Evolutionary conservation across 2,113 vertebrate species (phyloP), one percentile per base, ranked within the genome.

Genomic region (Gopherus evgoodei): DNA sequence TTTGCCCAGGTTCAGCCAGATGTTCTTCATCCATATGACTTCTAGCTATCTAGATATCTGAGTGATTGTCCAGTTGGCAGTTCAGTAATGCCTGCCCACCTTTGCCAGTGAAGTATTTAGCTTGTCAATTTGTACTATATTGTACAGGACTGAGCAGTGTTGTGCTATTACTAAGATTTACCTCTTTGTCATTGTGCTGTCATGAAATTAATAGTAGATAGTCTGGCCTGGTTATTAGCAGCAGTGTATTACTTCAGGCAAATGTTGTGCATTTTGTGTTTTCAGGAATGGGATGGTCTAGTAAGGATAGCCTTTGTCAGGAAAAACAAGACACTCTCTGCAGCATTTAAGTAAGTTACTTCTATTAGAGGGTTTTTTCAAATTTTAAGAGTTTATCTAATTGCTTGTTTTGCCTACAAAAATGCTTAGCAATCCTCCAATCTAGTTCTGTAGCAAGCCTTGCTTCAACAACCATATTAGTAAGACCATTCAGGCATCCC

Each of bases 261-360:
- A 95, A 87, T 85, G 76, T 25, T 91, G 82, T 79, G 24, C 10
- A 72, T 56, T 82, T 91, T 93, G 83, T 94, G 50, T 98, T 98
- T 95, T 95, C 91, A 99, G 99, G 99, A 99, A 95, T 99, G 99
- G 99, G 99, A 99, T 84, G 99, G 99, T 91, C 98, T 99, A 79
- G 99, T 99, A 91, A 98, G 99, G 97, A 99, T 99, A 95, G 99
- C 99, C n/a, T 99, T 99, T 95, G 99, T 99, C 83, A 98, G 99
- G 95, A 99, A 99, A 98, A 99, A 99, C 98, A 99, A 99, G 98
- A 99, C 99, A 6, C 98, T 99, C 2, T 98, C 96, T 53, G 99
- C 99, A 89, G 98, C 98, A 81, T 99, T 99, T 97, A 99, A 99
- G 99, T 99, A 98, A 99, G 99, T 98, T 83, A 87, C 12, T 82